phyloP scores from a whole-genome alignment of 2,888 invertebrate genomes.

The Lepidocyrtoides sp. region DNA sequence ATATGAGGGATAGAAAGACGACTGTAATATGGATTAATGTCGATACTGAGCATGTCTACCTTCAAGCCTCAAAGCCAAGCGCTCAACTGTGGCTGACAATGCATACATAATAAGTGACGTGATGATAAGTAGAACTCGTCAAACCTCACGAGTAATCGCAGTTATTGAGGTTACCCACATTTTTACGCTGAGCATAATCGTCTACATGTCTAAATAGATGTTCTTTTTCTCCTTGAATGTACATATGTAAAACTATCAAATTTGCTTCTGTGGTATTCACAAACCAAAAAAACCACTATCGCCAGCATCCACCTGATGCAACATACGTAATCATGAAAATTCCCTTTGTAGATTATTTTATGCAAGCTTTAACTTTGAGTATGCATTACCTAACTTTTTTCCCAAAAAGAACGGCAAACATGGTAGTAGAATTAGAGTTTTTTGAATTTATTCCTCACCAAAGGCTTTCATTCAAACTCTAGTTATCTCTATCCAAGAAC shows the following conservation, averaged over 20 bases:
- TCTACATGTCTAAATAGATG: neutral
- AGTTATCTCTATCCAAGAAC: neutral
- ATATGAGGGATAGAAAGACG: neutral
- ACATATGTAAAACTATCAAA: neutral
- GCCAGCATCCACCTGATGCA: neutral
- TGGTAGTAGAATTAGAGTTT: neutral
- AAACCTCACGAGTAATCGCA: neutral
- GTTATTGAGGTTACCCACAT: constrained; percentile 30
- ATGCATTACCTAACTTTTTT: neutral
- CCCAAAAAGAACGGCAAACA: neutral
- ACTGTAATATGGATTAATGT: neutral
- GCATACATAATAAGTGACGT: neutral
- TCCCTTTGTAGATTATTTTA: neutral
- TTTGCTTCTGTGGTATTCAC: neutral
- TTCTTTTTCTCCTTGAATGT: neutral
- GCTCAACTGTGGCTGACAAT: neutral
- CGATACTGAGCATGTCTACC: no score
- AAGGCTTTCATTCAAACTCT: neutral
- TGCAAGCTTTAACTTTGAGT: no score
- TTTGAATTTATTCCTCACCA: neutral
- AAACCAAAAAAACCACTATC: neutral
- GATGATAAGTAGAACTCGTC: neutral
- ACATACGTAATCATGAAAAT: neutral
- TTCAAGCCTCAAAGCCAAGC: neutral
- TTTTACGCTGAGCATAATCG: constrained; percentile 25